Evolutionary conservation across 2,888 invertebrate genomes (phyloP).

Genomic region (Aphidoletes aphidimyza): DNA sequence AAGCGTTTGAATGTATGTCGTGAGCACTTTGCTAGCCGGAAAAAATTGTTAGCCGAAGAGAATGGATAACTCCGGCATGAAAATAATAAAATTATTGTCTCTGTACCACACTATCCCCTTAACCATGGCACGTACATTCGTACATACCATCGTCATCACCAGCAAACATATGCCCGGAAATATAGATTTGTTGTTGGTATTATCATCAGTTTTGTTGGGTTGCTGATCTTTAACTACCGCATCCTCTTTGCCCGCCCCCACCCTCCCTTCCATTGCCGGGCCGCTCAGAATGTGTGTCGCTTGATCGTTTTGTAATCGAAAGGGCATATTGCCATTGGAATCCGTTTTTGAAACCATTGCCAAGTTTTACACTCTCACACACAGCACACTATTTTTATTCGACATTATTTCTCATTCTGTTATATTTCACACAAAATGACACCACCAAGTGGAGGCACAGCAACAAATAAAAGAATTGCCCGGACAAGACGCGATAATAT

Average conservation of each 20-base stretch:
- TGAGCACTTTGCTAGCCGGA: conserved; percentile 14
- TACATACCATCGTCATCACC: neutral
- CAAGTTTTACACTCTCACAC: conserved; percentile 49
- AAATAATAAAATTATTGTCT: conserved; percentile 52
- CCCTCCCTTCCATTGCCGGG: too few species aligned
- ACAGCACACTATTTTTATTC: neutral
- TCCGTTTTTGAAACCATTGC: too few species aligned
- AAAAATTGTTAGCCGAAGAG: conserved; percentile 14
- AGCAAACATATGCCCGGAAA: conserved; percentile 43
- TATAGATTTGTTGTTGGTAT: conserved; percentile 44
- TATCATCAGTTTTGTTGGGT: neutral
- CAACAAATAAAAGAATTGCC: conserved; percentile 23
- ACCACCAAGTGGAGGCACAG: neutral
- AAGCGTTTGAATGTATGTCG: conserved; percentile 40
- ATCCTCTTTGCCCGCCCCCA: too few species aligned
- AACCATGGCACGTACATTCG: neutral
- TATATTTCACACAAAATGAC: conserved; percentile 9
- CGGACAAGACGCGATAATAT: neutral
- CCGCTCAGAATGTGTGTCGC: conserved; percentile 20
- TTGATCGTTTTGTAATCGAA: conserved; percentile 23
- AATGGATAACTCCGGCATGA: conserved; percentile 41
- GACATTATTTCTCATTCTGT: neutral
- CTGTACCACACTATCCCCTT: neutral
- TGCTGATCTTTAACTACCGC: neutral
- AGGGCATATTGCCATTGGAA: conserved; percentile 37